These are phyloP conservation scores for Mirounga angustirostris DNA, from an alignment of 2,113 vertebrate species.

Conservation along the genomic window DNA sequence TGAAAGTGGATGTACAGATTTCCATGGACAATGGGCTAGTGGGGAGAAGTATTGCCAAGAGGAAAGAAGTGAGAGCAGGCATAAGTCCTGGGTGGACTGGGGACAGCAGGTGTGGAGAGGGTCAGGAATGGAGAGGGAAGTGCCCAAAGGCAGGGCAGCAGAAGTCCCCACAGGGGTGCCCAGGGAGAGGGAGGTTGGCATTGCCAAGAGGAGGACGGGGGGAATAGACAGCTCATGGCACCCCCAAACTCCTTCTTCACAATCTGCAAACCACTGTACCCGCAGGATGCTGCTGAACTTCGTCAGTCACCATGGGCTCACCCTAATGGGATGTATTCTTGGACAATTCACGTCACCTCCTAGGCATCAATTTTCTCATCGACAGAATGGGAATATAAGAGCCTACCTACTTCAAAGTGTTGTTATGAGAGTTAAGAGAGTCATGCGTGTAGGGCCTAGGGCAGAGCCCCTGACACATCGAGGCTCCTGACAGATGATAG, in stretches of 20 bases:
- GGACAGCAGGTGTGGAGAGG: background rate
- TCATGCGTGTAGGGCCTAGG: background rate
- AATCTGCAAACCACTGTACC: background rate
- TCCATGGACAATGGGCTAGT: accelerated
- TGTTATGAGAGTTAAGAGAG: background rate
- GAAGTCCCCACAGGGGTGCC: background rate
- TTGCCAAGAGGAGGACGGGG: accelerated
- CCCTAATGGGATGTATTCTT: background rate
- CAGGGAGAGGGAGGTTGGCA: no score
- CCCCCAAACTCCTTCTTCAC: background rate
- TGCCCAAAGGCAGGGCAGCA: background rate
- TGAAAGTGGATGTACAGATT: background rate
- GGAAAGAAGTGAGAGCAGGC: background rate
- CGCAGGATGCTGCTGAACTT: background rate
- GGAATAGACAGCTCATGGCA: background rate
- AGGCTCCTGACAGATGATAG: accelerated
- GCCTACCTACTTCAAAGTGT: background rate
- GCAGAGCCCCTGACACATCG: no score
- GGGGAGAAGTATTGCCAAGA: no score
- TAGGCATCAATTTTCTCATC: background rate
- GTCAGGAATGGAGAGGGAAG: background rate
- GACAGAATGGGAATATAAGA: background rate
- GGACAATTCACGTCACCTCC: background rate
- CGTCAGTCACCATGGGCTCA: background rate
- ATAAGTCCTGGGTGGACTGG: background rate